These are phyloP conservation scores for Paramisgurnus dabryanus DNA, from an alignment of 2,113 vertebrate genomes.

Conservation along the genomic window DNA sequence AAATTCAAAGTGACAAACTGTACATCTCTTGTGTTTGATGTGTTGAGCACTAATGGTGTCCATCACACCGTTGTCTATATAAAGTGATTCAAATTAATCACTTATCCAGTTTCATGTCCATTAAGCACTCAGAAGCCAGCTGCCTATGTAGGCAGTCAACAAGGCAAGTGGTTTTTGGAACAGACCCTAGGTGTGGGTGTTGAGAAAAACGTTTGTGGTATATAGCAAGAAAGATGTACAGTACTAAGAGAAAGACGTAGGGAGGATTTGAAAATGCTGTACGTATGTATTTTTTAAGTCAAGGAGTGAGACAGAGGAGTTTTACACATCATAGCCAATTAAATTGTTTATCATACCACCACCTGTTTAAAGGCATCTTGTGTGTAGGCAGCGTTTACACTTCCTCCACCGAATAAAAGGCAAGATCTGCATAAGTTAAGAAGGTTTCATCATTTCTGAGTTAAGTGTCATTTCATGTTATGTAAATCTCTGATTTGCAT, in stretches of 20 bases:
- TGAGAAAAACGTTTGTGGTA: neutral
- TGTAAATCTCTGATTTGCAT: constrained; percentile 11
- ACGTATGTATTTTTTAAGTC: neutral
- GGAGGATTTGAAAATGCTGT: neutral
- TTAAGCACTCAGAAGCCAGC: neutral
- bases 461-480: constrained; percentile 19
- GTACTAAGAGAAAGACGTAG: neutral
- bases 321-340: constrained; percentile 37
- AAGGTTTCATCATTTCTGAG: constrained; percentile 22
- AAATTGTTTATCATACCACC: constrained; percentile 35
- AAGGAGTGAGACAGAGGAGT: neutral
- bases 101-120: neutral
- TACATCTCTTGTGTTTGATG: neutral
- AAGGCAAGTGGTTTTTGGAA: neutral
- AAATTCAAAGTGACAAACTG: neutral
- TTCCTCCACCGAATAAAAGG: constrained; percentile 24
- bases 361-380: constrained; percentile 38
- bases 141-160: neutral
- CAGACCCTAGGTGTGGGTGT: constrained; percentile 15
- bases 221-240: neutral
- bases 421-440: constrained; percentile 26
- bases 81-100: neutral
- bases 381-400: constrained; percentile 36
- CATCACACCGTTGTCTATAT: neutral
- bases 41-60: too few species aligned